These are phyloP conservation scores for Cygnus atratus DNA, from an alignment of 2,113 vertebrate species.

Conservation along the genomic window DNA sequence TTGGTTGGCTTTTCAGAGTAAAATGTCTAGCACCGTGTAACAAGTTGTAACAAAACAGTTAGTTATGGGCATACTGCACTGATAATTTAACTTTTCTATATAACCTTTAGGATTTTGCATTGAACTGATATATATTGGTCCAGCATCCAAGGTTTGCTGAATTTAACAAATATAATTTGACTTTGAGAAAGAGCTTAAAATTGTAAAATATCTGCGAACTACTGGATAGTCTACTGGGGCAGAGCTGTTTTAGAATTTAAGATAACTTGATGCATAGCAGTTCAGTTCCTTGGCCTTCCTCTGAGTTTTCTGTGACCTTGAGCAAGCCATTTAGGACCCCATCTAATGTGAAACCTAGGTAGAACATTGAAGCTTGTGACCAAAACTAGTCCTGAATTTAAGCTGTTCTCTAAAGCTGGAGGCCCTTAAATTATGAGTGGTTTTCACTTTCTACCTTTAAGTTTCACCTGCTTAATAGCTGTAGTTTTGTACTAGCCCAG, in stretches of 20 bases:
- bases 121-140: not conserved
- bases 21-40: not conserved
- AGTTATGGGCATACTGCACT: not conserved
- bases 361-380: not conserved
- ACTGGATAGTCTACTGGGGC: rapidly evolving
- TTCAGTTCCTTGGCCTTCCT: not conserved
- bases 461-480: not conserved
- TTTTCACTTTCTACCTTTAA: not conserved
- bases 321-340: not conserved
- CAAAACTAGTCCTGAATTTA: not conserved
- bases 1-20: not conserved
- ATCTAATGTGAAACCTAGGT: not conserved
- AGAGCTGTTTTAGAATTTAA: not conserved
- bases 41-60: not conserved
- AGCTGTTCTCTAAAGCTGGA: not conserved
- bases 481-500: not conserved
- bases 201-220: not conserved
- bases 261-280: not conserved
- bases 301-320: not conserved
- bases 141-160: not conserved
- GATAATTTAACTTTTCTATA: not conserved
- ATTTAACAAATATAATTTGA: not conserved
- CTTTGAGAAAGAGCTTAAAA: not conserved
- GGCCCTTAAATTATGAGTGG: not conserved
- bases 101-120: not conserved